A percentile compares a stretch with the other conserved stretches of the same genome.
These are phyloP conservation scores for Spodoptera frugiperda DNA, from an alignment of 1,140 invertebrate species.

Conservation along the genomic window DNA sequence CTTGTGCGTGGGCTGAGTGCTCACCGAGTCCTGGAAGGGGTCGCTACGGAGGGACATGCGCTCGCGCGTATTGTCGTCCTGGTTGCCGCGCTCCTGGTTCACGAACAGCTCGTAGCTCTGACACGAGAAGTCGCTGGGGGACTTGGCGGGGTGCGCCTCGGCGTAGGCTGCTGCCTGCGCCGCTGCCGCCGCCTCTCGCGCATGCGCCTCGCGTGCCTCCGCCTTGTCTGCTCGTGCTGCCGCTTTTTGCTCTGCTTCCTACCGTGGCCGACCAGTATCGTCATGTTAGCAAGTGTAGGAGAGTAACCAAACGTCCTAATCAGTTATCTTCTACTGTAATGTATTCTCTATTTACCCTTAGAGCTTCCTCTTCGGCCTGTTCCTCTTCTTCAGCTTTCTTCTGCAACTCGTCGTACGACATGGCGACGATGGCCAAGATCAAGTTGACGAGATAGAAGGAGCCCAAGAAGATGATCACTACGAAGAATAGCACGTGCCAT, in stretches of 20 bases:
- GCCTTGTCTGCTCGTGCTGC: conserved; percentile 90
- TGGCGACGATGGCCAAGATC: conserved; percentile 99
- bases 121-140: conserved; percentile 95
- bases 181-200: conserved; percentile 86
- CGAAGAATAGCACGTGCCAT: conserved; percentile 99
- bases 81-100: conserved; percentile 93
- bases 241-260: conserved; percentile 94
- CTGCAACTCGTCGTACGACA: conserved; percentile 99
- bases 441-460: conserved; percentile 99
- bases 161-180: conserved; percentile 87
- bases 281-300: background rate
- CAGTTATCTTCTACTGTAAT: background rate
- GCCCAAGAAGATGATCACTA: conserved; percentile 99
- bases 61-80: conserved; percentile 95
- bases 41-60: conserved; percentile 96
- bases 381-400: conserved; percentile 99
- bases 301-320: too few species aligned
- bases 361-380: conserved; percentile 95
- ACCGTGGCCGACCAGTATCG: background rate
- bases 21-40: conserved; percentile 91
- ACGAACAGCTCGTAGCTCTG: conserved; percentile 96
- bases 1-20: conserved; percentile 91
- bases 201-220: conserved; percentile 90
- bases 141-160: conserved; percentile 90
- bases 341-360: conserved; percentile 87